Evolutionary conservation across 1,140 invertebrate species (phyloP), one percentile per base, ranked within the genome.

Genomic region (Cotesia typhae): DNA sequence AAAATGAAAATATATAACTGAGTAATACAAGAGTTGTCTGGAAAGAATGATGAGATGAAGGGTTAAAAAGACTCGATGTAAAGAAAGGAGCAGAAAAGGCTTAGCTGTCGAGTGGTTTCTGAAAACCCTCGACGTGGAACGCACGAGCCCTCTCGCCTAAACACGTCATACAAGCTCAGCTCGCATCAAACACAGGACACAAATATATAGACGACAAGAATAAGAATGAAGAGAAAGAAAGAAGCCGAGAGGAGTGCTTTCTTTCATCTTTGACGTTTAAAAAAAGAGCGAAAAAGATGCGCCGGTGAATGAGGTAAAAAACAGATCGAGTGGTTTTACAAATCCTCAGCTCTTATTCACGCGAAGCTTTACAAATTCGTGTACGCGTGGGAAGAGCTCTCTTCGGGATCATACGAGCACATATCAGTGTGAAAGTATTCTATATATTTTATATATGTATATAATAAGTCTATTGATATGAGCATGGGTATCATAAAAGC

Each of bases 261-360:
- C 67, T 68, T 68, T 68, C 67, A 68, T 68, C 67, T 38, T 59
- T 57, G 14, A 41, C 53, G 55, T 38, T 59, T 12, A 47, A 47
- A 47, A 73, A 73, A 60, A 68, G 53, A 57, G 60, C 5, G n/a
- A 71, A 37, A 69, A 28, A 67, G 63, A 75, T 17, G n/a, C 64
- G 41, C 41, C 6, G 67, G 52, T 7, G 47, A 64, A 68, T 69
- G 60, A 55, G 59, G 53, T 69, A 64, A 65, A 53, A 67, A 60
- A 55, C 17, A 52, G 41, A 68, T 69, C 69, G 74, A 64, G 65
- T 61, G 76, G 69, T 75, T 72, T 73, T 76, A 70, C 68, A 76
- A 75, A 76, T 71, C 72, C 75, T 35, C 41, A 47, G 41, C 53
- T 75, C 74, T 79, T 73, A 75, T 79, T 78, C 72, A 79, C 72